A percentile compares a stretch with the other conserved stretches of the same genome.
Conservation (phyloP, 2,797 vertebrate genomes). For the Cossypha heuglini region DNA sequence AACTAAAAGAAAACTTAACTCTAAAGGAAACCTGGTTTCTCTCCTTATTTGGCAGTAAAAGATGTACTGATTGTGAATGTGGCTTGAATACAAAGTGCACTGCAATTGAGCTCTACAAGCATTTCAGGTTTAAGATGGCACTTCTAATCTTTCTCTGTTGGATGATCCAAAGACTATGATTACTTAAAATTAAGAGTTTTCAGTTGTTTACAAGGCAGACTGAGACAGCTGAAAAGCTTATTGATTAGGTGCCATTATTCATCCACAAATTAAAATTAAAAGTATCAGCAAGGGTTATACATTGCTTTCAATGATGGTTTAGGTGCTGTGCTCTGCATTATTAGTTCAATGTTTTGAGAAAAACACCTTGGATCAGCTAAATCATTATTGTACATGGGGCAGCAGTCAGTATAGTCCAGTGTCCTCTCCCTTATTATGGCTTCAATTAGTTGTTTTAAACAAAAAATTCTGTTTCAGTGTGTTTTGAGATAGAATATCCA, state of each 20-base stretch:
- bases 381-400: rapidly evolving
- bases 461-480: not conserved
- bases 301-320: not conserved
- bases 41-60: conserved; percentile 38
- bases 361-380: not conserved
- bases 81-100: conserved; percentile 6
- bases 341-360: not conserved
- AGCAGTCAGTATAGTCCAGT: not conserved
- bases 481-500: not conserved
- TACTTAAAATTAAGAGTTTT: conserved; percentile 7
- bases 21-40: not conserved
- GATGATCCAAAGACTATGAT: not conserved
- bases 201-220: not conserved
- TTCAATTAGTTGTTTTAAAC: not conserved
- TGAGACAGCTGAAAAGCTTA: not conserved
- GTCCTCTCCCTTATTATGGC: not conserved
- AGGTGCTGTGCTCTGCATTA: not conserved
- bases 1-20: conserved; percentile 17
- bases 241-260: not conserved
- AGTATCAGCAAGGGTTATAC: not conserved
- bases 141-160: not conserved
- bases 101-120: conserved; percentile 2
- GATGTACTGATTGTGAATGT: conserved; percentile 22
- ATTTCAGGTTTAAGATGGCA: not conserved
- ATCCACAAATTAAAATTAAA: not conserved